Conservation (phyloP, 2,888 invertebrate species). For the Lasioglossum marginatum region DNA sequence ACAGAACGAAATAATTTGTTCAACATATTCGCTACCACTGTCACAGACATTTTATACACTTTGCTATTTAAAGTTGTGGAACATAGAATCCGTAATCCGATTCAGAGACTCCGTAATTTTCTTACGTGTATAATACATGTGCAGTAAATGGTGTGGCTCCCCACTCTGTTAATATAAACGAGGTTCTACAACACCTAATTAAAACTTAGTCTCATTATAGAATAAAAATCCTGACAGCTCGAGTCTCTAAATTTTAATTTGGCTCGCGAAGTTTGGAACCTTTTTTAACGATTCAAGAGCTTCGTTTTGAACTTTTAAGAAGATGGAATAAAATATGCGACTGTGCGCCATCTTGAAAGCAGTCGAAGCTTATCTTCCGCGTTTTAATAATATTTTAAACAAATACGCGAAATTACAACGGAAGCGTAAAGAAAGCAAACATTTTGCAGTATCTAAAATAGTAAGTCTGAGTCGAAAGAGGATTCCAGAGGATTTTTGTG, state of each 20-base stretch:
- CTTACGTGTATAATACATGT: no score
- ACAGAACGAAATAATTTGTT: no score
- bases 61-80: no score
- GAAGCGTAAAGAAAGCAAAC: neutral
- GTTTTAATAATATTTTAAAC: neutral
- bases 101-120: no score
- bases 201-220: neutral
- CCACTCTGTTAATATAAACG: no score
- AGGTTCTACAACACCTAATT: neutral
- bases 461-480: neutral
- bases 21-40: no score
- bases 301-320: neutral
- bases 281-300: neutral
- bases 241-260: neutral
- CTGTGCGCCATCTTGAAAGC: neutral
- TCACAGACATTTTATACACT: no score
- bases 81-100: no score
- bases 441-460: neutral
- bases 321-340: neutral
- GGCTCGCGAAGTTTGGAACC: neutral
- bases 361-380: no score
- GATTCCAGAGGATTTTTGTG: neutral
- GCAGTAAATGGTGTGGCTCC: no score
- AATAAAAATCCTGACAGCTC: neutral
- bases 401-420: neutral